Percentiles rank a stretch among this genome's conserved stretches.
Evolutionary conservation across 2,888 invertebrate genomes (phyloP).

Genomic region (Theodoxus fluviatilis): DNA sequence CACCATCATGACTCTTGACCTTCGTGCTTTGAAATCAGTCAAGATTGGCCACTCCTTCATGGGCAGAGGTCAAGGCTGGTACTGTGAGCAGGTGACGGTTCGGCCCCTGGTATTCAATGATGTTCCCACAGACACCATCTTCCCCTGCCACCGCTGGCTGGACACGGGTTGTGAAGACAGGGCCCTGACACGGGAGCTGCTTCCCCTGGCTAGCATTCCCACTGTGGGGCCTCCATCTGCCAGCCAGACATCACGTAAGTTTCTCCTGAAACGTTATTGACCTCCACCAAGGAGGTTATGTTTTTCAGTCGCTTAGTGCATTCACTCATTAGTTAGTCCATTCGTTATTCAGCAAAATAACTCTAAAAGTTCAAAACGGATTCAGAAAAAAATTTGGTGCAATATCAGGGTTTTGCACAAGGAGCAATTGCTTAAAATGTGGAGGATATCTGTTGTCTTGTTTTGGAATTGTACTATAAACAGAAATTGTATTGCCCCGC

Average conservation of each 20-base stretch:
- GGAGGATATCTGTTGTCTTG: background rate
- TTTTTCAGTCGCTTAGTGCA: no score
- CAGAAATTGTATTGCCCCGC: background rate
- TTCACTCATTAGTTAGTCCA: no score
- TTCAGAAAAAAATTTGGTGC: no score
- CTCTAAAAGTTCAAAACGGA: no score
- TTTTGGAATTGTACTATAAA: background rate
- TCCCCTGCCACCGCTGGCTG: slow-evolving; percentile 49
- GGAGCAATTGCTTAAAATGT: background rate
- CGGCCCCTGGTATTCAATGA: no score
- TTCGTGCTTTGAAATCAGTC: no score
- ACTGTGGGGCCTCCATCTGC: slow-evolving; percentile 29
- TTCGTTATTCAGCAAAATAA: no score
- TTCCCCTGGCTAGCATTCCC: slow-evolving; percentile 41
- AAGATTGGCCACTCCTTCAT: slow-evolving; percentile 47
- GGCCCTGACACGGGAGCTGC: slow-evolving; percentile 41
- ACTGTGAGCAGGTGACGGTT: slow-evolving; percentile 47
- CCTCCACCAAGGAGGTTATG: no score
- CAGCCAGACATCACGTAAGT: slow-evolving; percentile 36
- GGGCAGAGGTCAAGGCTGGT: slow-evolving; percentile 55
- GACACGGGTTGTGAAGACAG: slow-evolving; percentile 60
- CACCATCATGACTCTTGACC: no score
- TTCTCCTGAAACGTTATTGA: no score
- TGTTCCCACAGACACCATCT: no score
- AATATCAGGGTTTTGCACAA: background rate